phyloP scores from a whole-genome alignment of 2,797 vertebrate genomes.

The Sciurus carolinensis region DNA sequence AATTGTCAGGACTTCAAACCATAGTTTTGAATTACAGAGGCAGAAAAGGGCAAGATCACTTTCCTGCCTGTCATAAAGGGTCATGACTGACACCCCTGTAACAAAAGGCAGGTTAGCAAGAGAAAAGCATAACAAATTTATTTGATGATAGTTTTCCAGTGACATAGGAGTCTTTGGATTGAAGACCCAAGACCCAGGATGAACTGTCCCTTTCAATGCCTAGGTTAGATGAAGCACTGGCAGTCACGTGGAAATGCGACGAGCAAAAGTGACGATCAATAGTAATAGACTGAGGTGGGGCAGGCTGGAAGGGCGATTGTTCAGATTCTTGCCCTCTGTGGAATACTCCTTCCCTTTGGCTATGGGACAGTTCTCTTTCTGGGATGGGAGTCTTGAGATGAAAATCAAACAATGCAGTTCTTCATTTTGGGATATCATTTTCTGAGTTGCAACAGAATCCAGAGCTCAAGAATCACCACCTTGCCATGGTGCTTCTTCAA shows the following conservation, averaged over 20 bases:
- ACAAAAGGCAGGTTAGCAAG: neutral
- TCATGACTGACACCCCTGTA: neutral
- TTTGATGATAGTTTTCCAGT: neutral
- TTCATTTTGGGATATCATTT: neutral
- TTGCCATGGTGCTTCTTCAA: neutral
- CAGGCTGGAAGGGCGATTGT: too few relatives aligned
- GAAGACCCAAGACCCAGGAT: neutral
- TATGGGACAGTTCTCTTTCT: neutral
- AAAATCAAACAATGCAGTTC: neutral
- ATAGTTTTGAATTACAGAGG: neutral
- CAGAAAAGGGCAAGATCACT: neutral
- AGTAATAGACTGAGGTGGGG: too few relatives aligned
- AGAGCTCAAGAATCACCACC: neutral
- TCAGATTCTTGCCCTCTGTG: neutral
- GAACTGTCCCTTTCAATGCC: neutral
- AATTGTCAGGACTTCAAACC: slow-evolving; percentile 22
- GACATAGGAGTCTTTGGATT: neutral
- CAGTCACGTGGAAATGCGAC: neutral
- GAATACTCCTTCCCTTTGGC: neutral
- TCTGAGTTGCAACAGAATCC: neutral
- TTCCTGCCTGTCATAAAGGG: neutral
- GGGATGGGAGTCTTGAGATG: neutral
- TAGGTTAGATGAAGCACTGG: neutral
- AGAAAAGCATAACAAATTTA: neutral
- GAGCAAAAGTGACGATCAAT: neutral